A percentile compares a stretch with the other conserved stretches of the same genome.
Conservation (phyloP, 2,888 invertebrate species). For the Aphodius granarius region DNA sequence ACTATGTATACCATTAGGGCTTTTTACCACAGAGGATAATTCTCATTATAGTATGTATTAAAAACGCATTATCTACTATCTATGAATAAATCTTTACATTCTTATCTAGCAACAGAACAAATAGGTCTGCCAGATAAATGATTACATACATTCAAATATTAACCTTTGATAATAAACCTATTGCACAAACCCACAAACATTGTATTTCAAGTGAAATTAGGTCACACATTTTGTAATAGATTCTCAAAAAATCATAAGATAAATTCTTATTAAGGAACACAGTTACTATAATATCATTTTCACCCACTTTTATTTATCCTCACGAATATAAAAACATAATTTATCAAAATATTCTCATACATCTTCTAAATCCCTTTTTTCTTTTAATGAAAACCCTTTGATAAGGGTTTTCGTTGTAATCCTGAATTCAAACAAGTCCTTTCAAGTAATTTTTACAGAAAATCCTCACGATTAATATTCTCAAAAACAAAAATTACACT, state of each 20-base stretch:
- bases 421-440: conserved; percentile 22
- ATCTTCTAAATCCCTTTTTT: too few relatives aligned
- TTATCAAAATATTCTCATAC: too few relatives aligned
- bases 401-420: too few relatives aligned
- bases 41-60: neutral
- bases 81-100: neutral
- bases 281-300: too few relatives aligned
- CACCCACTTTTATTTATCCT: too few relatives aligned
- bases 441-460: neutral
- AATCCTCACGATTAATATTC: neutral
- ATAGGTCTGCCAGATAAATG: neutral
- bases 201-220: neutral
- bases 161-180: neutral
- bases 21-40: neutral
- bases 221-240: neutral
- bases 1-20: too few relatives aligned
- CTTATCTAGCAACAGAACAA: neutral
- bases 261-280: too few relatives aligned
- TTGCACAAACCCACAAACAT: neutral
- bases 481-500: conserved; percentile 25
- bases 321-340: too few relatives aligned
- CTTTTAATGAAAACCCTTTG: too few relatives aligned
- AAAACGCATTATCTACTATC: neutral
- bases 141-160: neutral
- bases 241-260: neutral